phyloP scores from a whole-genome alignment of 2,113 vertebrate genomes.

The Lanius collurio region DNA sequence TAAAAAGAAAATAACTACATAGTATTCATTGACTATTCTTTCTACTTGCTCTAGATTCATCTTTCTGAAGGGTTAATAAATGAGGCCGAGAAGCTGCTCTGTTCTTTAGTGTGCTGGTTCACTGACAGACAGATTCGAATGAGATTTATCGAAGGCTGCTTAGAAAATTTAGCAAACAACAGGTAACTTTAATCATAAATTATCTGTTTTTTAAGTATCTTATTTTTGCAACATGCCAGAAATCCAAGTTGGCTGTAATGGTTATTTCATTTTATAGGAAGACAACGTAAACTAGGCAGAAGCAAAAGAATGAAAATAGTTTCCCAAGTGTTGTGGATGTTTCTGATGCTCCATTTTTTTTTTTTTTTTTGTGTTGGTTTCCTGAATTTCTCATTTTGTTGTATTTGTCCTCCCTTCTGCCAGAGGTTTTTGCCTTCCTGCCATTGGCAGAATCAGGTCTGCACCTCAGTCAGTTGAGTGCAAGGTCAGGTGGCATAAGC shows the following conservation, averaged over 20 bases:
- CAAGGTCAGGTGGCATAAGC: neutral
- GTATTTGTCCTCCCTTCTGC: neutral
- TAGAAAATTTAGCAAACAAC: constrained; percentile 97
- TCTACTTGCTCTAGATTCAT: constrained; percentile 84
- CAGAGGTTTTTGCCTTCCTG: neutral
- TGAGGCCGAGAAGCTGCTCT: constrained; percentile 97
- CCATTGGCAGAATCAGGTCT: neutral
- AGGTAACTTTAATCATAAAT: constrained; percentile 76
- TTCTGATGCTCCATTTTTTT: neutral
- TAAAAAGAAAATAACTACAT: neutral
- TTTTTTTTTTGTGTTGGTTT: neutral
- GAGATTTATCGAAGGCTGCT: constrained; percentile 99
- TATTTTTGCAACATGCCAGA: neutral
- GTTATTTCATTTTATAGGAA: neutral
- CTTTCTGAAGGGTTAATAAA: constrained; percentile 97
- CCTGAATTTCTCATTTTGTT: neutral
- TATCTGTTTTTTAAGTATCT: neutral
- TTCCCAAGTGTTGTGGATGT: neutral
- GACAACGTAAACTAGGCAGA: neutral
- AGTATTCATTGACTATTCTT: constrained; percentile 43
- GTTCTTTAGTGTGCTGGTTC: constrained; percentile 99
- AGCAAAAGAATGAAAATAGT: neutral
- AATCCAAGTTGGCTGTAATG: neutral
- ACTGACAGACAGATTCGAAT: constrained; percentile 98
- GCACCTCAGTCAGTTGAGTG: neutral